Conservation (phyloP, 1,140 invertebrate species). For the Ladona fulva region DNA sequence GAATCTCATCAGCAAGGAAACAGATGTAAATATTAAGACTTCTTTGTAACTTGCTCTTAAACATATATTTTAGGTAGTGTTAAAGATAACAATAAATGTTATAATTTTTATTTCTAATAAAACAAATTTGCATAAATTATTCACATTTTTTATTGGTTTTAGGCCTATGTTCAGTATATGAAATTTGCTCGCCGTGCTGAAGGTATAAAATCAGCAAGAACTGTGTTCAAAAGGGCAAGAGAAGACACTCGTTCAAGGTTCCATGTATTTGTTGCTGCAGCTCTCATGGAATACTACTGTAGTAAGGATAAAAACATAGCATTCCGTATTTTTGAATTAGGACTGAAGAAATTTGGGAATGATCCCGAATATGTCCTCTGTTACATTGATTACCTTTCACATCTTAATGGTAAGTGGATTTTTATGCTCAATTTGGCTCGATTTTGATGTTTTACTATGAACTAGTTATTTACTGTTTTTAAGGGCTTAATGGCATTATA, state of each 20-base stretch:
- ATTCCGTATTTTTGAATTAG: conserved; percentile 95
- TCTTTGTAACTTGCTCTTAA: no score
- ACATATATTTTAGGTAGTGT: conserved; percentile 15
- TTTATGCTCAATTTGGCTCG: not conserved
- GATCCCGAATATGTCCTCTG: conserved; percentile 90
- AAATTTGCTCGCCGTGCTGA: conserved; percentile 94
- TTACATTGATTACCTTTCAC: conserved; percentile 95
- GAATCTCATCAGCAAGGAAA: no score
- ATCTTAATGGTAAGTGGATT: conserved; percentile 76
- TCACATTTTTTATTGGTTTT: conserved; percentile 26
- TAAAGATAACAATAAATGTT: conserved; percentile 9
- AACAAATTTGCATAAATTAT: not conserved
- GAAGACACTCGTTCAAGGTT: conserved; percentile 80
- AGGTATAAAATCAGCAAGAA: conserved; percentile 91
- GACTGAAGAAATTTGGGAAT: conserved; percentile 91
- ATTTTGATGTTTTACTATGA: no score
- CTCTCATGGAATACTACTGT: conserved; percentile 98
- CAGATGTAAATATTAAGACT: conserved; percentile 16
- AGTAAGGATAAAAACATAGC: conserved; percentile 98
- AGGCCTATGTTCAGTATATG: conserved; percentile 98
- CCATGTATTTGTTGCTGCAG: conserved; percentile 93
- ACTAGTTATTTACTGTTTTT: no score
- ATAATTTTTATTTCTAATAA: not conserved
- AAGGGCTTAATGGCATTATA: no score
- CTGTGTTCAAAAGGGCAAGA: conserved; percentile 89